Evolutionary conservation across 2,113 vertebrate species (phyloP).

Genomic region (Pseudopodoces humilis): DNA sequence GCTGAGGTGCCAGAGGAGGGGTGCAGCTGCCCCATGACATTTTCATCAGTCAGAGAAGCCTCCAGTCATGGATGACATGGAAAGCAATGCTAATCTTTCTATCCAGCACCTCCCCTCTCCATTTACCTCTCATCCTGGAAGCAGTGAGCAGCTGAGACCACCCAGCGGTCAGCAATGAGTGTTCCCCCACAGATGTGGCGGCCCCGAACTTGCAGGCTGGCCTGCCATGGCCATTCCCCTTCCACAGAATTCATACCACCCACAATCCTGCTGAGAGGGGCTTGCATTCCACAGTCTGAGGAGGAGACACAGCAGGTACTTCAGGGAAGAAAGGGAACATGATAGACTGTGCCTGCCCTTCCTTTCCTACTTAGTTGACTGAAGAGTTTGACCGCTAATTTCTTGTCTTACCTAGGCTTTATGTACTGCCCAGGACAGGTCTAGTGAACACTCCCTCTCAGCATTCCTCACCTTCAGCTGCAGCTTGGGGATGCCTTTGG

Average conservation of each 20-base stretch:
- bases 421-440: not conserved
- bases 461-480: not conserved
- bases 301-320: not conserved
- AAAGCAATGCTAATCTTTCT: not conserved
- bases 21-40: not conserved
- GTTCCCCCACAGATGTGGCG: constrained; percentile 88
- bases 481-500: not conserved
- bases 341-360: not conserved
- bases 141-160: constrained; percentile 91
- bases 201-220: constrained; percentile 86
- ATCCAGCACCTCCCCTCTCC: not conserved
- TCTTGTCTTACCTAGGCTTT: not conserved
- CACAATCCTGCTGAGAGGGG: constrained; percentile 82
- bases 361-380: not conserved
- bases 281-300: constrained; percentile 87
- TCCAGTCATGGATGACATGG: not conserved
- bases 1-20: not conserved
- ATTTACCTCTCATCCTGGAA: constrained; percentile 88
- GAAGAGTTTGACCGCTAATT: not conserved
- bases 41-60: not conserved
- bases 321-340: not conserved
- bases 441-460: not conserved
- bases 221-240: constrained; percentile 97
- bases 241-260: constrained; percentile 80
- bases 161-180: constrained; percentile 87